Conservation (phyloP, 2,113 vertebrate genomes). For the Thymallus thymallus region DNA sequence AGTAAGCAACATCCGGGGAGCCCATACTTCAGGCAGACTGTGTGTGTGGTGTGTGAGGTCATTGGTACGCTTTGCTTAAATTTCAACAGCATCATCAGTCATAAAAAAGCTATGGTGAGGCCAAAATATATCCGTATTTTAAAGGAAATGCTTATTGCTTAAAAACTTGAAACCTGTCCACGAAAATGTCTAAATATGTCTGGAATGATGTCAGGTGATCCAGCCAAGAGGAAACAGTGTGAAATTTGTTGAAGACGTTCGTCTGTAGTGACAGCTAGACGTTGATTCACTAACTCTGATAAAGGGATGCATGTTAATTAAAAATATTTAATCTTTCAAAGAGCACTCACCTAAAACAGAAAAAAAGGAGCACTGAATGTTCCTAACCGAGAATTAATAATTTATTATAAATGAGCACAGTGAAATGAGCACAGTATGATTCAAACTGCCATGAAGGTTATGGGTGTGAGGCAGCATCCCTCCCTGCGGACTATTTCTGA, state of each 20-base stretch:
- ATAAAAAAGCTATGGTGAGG: neutral
- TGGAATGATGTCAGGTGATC: neutral
- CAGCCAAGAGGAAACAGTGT: neutral
- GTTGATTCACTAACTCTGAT: neutral
- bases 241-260: neutral
- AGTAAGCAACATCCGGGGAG: constrained; percentile 19
- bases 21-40: neutral
- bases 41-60: neutral
- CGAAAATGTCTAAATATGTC: neutral
- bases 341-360: constrained; percentile 31
- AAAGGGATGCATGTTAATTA: constrained; percentile 30
- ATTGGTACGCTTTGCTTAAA: neutral
- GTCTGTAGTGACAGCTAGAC: neutral
- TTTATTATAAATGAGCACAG: too few species aligned
- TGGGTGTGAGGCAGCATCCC: too few species aligned
- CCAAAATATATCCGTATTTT: neutral
- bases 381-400: neutral
- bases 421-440: too few species aligned
- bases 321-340: constrained; percentile 44
- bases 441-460: too few species aligned
- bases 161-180: neutral
- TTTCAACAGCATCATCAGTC: neutral
- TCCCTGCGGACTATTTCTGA: too few species aligned
- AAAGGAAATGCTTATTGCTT: neutral
- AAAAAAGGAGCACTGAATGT: constrained; percentile 10